These are phyloP conservation scores for Augochlora pura DNA, from an alignment of 1,140 invertebrate species.

Conservation along the genomic window DNA sequence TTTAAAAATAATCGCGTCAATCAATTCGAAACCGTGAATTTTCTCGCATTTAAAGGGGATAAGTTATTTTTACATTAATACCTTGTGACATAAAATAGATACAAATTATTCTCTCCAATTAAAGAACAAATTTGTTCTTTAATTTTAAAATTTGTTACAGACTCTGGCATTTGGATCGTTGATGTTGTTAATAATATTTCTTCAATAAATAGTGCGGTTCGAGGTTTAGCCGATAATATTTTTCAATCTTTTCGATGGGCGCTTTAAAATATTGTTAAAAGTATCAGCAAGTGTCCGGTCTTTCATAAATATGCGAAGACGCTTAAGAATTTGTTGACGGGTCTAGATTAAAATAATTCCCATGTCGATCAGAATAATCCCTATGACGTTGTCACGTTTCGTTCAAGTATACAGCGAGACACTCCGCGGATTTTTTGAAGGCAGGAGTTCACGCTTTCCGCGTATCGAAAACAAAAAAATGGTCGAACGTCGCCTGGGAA, in stretches of 20 bases:
- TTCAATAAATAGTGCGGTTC: no score
- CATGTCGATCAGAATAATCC: conserved; percentile 14
- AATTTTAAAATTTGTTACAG: no score
- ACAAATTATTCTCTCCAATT: no score
- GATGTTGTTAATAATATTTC: no score
- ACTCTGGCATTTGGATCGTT: no score
- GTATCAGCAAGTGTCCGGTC: background rate
- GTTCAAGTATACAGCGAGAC: background rate
- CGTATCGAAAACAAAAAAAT: background rate
- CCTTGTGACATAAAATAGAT: no score
- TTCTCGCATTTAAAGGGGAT: no score
- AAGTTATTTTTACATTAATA: no score
- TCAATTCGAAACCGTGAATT: no score
- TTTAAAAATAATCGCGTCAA: no score
- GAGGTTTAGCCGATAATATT: no score
- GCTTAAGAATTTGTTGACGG: conserved; percentile 2
- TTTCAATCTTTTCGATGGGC: background rate
- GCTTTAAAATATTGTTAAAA: background rate
- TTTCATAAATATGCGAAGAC: background rate
- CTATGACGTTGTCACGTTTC: background rate
- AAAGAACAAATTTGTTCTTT: no score
- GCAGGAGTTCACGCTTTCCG: background rate
- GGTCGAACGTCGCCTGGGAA: background rate
- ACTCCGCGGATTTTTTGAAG: background rate
- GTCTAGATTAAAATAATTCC: conserved; percentile 12